phyloP scores from a whole-genome alignment of 2,888 invertebrate species.

The Tetranychus truncatus region DNA sequence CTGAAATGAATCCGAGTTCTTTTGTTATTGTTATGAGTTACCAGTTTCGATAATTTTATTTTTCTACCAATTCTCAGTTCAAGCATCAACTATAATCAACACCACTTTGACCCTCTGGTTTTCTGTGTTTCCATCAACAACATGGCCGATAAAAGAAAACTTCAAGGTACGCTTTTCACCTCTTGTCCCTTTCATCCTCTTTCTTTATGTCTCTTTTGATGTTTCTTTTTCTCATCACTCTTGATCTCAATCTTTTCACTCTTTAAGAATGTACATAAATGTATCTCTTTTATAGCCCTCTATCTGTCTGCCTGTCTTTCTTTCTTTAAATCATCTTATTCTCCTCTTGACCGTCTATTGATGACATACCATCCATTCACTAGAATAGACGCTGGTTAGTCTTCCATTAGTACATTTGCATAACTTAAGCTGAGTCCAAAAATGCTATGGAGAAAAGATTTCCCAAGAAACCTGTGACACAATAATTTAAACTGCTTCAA shows the following conservation, averaged over 20 bases:
- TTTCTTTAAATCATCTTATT: not conserved
- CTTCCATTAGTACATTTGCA: too few species aligned
- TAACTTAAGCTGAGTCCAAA: too few species aligned
- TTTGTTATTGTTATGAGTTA: too few species aligned
- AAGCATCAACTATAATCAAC: not conserved
- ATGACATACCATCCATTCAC: too few species aligned
- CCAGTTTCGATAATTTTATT: not conserved
- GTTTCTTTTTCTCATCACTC: not conserved
- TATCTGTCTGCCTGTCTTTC: not conserved
- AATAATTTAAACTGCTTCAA: too few species aligned
- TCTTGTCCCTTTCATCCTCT: constrained; percentile 2
- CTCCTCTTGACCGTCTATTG: too few species aligned
- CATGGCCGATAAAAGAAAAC: constrained; percentile 98
- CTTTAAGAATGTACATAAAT: not conserved
- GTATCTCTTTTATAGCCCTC: not conserved
- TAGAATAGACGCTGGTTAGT: too few species aligned
- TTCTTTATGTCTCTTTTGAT: constrained; percentile 11
- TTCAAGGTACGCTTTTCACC: constrained; percentile 58
- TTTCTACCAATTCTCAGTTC: not conserved
- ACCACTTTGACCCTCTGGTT: not conserved
- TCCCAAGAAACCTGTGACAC: too few species aligned
- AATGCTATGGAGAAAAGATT: too few species aligned
- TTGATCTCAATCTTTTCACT: not conserved
- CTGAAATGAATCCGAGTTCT: too few species aligned
- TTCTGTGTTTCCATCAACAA: not conserved